Evolutionary conservation across 1,140 invertebrate species (phyloP).

Genomic region (Anastrepha obliqua): DNA sequence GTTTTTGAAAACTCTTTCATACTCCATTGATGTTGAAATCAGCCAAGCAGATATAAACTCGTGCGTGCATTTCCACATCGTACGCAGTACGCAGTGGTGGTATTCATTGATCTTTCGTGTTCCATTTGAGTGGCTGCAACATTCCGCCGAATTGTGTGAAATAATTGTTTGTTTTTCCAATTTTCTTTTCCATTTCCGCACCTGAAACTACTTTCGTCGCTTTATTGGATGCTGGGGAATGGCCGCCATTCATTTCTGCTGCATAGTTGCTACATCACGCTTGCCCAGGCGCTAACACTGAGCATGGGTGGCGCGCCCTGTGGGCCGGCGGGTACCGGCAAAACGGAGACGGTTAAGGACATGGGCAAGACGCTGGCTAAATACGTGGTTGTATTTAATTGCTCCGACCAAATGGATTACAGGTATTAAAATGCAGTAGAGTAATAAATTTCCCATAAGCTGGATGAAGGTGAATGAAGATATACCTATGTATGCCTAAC

Average conservation of each 20-base stretch:
- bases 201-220: background rate
- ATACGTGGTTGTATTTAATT: slow-evolving; percentile 98
- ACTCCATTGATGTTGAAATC: no score
- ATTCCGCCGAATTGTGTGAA: slow-evolving; percentile 23
- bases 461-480: no score
- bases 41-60: no score
- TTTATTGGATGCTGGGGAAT: slow-evolving; percentile 12
- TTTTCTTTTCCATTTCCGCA: slow-evolving; percentile 16
- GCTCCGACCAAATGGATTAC: slow-evolving; percentile 99
- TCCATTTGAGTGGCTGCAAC: background rate
- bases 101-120: background rate
- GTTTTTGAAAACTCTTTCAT: no score
- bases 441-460: slow-evolving; percentile 24
- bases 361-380: slow-evolving; percentile 98
- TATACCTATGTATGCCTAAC: background rate
- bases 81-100: no score
- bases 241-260: background rate
- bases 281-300: slow-evolving; percentile 96
- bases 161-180: slow-evolving; percentile 23
- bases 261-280: slow-evolving; percentile 93
- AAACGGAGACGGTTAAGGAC: slow-evolving; percentile 97
- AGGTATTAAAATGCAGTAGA: slow-evolving; percentile 75
- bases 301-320: slow-evolving; percentile 97
- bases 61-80: no score
- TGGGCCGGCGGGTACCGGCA: slow-evolving; percentile 96